Conservation (phyloP, 2,888 invertebrate species). For the Netelia melanura region DNA sequence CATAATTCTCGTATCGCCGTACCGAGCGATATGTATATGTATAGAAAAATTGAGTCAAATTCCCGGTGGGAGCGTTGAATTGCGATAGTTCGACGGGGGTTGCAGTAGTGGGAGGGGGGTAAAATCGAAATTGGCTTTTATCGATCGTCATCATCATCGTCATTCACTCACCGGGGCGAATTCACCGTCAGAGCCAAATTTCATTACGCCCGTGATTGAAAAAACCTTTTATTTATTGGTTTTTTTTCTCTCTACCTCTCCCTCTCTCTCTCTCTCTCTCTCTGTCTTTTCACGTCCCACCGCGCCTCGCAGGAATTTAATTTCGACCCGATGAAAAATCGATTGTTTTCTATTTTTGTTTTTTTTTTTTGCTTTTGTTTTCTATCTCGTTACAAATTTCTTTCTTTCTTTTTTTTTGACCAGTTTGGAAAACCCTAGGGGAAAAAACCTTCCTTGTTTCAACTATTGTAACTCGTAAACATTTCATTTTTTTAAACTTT, state of each 20-base stretch:
- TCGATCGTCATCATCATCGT: slow-evolving; percentile 29
- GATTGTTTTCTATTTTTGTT: no score
- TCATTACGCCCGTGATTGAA: background rate
- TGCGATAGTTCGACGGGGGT: background rate
- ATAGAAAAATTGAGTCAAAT: slow-evolving; percentile 34
- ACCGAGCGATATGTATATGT: slow-evolving; percentile 25
- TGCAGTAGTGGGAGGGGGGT: background rate
- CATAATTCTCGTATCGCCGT: slow-evolving; percentile 59
- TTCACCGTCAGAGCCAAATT: background rate
- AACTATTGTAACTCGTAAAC: no score
- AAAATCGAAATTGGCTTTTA: slow-evolving; percentile 45
- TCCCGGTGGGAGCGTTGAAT: slow-evolving; percentile 32
- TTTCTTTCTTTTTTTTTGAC: no score
- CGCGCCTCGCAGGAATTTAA: no score
- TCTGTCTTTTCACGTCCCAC: background rate
- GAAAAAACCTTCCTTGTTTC: no score
- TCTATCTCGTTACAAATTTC: no score
- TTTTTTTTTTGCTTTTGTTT: no score
- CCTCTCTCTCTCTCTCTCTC: background rate
- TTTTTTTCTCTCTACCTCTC: background rate
- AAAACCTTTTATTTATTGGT: background rate
- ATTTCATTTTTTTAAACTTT: no score
- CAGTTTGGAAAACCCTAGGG: no score
- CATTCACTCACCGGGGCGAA: slow-evolving; percentile 10
- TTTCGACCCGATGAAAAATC: no score